Base-by-base conservation (phyloP, 2,888 invertebrate species). In the Augiades crinisus region DNA sequence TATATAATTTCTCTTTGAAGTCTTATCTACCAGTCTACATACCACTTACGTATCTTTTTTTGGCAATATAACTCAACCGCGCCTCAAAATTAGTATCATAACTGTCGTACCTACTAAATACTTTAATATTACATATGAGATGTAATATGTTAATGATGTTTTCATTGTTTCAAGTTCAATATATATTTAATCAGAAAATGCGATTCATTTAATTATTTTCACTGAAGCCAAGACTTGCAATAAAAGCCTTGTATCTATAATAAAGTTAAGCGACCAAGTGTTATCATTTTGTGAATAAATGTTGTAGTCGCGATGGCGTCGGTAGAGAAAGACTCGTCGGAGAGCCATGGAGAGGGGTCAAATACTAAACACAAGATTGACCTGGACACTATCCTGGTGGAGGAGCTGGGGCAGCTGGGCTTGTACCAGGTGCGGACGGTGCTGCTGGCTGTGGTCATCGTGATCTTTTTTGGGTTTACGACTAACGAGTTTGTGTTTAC, bases 361-460 rank as follows among this genome's bases (percentile, higher is more conserved):
- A 6, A 30, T 5, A 1, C 1, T 13, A 22, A 24, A 12, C 36
- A 3, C 22, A 64, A 61, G 17, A 56, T 70, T 21, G 63, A 75
- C 40, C 53, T 75, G 38, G 75, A 77, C 47, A 61, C 54, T 0
- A 61, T 75, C 7, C 56, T 75, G 34, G 56, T 63, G 5, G 56
- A 69, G 5, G 75, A 77, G 53, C 51, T 74, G 1, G 76, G 76
- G 0, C 68, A 73, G 49, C 68, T 74, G 31, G 75, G 75, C 0
- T 38, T 55, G 40, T 75, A 64, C 51, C 76, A 75, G 60, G 4
- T 63, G 21, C 55, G 58, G 44, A 65, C 56, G 1, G 17, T 74
- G 10, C 50, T 53, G 2, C 53, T 69, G 14, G 50, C 58, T 1
- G 40, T 56, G 0, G 3, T 72, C 0, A 56, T 63, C 1, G 63